Percentiles rank a stretch among this genome's conserved stretches.
phyloP scores from a whole-genome alignment of 2,888 invertebrate species.

The Stenodera caucasica region DNA sequence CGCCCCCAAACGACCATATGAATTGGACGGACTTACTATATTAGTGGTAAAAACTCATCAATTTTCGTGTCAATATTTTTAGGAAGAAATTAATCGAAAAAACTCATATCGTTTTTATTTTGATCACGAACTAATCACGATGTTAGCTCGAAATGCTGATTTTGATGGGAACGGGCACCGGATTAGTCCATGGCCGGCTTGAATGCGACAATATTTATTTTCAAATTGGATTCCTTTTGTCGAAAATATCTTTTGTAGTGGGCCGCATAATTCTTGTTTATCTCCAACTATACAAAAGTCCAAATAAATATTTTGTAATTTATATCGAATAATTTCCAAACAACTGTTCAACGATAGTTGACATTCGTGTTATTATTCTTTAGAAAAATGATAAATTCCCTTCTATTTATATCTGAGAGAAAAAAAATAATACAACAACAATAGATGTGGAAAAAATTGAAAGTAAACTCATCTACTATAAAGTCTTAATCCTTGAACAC shows the following conservation, averaged over 20 bases:
- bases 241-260: too few species aligned
- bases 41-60: neutral
- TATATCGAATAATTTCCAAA: neutral
- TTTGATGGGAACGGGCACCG: too few species aligned
- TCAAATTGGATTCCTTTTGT: too few species aligned
- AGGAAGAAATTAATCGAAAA: too few species aligned
- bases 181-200: too few species aligned
- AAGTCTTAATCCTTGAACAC: slow-evolving; percentile 9
- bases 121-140: too few species aligned
- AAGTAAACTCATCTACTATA: neutral
- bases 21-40: too few species aligned
- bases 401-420: neutral
- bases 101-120: too few species aligned
- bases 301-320: neutral
- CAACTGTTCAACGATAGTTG: neutral
- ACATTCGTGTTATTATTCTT: neutral
- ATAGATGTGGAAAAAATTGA: neutral
- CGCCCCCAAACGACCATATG: too few species aligned
- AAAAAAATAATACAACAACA: neutral
- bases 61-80: neutral
- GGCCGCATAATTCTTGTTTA: neutral
- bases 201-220: too few species aligned
- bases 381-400: neutral
- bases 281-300: neutral
- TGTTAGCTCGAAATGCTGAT: too few species aligned